Evolutionary conservation across 1,140 invertebrate genomes (phyloP).

Genomic region (Phocides pigmalion): DNA sequence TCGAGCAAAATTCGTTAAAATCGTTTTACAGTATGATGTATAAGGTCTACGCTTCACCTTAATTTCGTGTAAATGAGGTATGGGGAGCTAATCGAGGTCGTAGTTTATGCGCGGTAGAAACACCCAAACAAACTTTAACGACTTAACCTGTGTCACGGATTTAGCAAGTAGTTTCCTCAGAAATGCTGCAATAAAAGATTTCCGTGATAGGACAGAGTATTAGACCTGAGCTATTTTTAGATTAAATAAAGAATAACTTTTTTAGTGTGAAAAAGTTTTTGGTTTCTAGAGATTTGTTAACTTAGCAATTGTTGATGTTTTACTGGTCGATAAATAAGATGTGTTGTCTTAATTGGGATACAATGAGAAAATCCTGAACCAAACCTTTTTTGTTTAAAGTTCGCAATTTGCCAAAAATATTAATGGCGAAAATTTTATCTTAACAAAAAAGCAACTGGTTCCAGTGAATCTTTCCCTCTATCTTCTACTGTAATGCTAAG

Average conservation of each 20-base stretch:
- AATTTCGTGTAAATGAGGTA: slow-evolving; percentile 49
- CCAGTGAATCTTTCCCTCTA: too few relatives aligned
- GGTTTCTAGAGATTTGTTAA: too few relatives aligned
- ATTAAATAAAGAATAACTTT: not conserved
- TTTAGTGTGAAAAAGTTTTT: not conserved
- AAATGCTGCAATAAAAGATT: not conserved
- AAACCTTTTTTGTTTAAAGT: too few relatives aligned
- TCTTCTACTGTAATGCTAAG: too few relatives aligned
- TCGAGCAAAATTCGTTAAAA: slow-evolving; percentile 9
- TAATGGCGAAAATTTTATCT: too few relatives aligned
- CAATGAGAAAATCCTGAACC: too few relatives aligned
- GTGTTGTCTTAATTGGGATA: too few relatives aligned
- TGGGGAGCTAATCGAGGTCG: slow-evolving; percentile 51
- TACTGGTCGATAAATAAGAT: too few relatives aligned
- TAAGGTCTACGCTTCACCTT: slow-evolving; percentile 29
- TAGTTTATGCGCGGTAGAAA: slow-evolving; percentile 48
- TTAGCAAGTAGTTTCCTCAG: not conserved
- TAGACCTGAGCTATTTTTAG: not conserved
- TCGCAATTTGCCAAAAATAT: too few relatives aligned
- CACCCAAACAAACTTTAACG: slow-evolving; percentile 51
- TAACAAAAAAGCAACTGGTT: too few relatives aligned
- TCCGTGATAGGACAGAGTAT: not conserved
- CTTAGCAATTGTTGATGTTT: too few relatives aligned
- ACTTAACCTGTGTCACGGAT: slow-evolving; percentile 43
- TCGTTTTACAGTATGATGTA: slow-evolving; percentile 10